phyloP scores from a whole-genome alignment of 2,888 invertebrate genomes.

The Drosophila planitibia region DNA sequence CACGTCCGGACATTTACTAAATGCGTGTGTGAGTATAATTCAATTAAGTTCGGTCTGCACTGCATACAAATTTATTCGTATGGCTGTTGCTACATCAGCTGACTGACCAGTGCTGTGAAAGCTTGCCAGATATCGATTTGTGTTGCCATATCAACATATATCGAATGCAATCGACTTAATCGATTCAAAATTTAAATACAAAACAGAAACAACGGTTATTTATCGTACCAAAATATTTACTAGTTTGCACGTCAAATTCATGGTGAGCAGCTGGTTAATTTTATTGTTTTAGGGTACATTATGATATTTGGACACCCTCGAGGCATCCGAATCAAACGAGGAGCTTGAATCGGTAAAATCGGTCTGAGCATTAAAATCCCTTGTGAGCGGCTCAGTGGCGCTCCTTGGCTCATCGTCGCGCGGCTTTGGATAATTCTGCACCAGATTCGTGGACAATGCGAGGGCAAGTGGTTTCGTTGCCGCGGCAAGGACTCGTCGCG shows the following conservation, averaged over 20 bases:
- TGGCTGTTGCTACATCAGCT: slow-evolving; percentile 29
- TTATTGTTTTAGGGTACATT: neutral
- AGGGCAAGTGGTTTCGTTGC: slow-evolving; percentile 90
- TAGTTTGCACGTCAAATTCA: slow-evolving; percentile 24
- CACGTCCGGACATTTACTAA: slow-evolving; percentile 31
- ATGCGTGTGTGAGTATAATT: slow-evolving; percentile 46
- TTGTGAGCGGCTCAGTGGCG: neutral
- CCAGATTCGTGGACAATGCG: slow-evolving; percentile 87
- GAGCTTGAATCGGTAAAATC: slow-evolving; percentile 56
- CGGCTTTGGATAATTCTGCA: slow-evolving; percentile 90
- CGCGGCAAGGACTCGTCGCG: slow-evolving; percentile 92
- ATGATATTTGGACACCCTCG: neutral
- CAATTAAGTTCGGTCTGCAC: slow-evolving; percentile 41
- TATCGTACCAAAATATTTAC: slow-evolving; percentile 8
- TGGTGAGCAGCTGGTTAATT: slow-evolving; percentile 19
- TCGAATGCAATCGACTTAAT: slow-evolving; percentile 1
- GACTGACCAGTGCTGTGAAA: slow-evolving; percentile 29
- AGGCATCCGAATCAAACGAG: slow-evolving; percentile 25
- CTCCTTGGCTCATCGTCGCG: slow-evolving; percentile 87
- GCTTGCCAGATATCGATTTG: neutral
- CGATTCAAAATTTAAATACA: neutral
- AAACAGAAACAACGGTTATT: neutral
- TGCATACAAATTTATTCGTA: slow-evolving; percentile 9
- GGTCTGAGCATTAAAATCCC: slow-evolving; percentile 53
- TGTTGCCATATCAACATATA: slow-evolving; percentile 2